Base-by-base conservation (phyloP, 23 tunicate species). In the Halocynthia aurantium region DNA sequence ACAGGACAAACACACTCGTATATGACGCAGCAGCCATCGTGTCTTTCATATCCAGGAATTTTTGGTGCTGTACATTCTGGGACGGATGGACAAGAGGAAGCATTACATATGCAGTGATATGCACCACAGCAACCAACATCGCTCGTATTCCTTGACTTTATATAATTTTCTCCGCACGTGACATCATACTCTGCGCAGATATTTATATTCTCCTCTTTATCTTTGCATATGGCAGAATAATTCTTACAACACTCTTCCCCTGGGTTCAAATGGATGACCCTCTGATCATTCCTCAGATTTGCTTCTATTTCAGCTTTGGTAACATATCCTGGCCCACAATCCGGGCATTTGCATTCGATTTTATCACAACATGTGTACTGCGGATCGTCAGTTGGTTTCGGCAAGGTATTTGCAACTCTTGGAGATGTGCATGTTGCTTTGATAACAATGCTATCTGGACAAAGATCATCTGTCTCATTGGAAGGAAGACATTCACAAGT, bases 321-420 rank as follows among this genome's bases (percentile, higher is more conserved):
- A 18, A 31, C 76, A 50, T 77, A 84, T 50, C 68, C 69, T 53
- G 67, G 51, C 8, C 75, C 86, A 49, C 86, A 83, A 10, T 56
- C 67, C 49, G 86, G 86, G 65, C 57, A 21, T 51, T 64, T 57
- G 49, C 86, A 83, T 22, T 62, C 31, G 10, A 83, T 66, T 57
- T 83, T 83, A 15, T 80, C 74, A 56, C 86, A 83, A 75, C 86
- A 83, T 6, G 61, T 55, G 63, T 83, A 55, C 18, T 76, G 72
- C 7, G 79, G 52, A 52, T 83, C 75, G 56, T 75, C 44, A 6
- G 81, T 73, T 11, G 81, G 73, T 12, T 52, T 21, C 11, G 49
- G 51, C 7, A 67, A 10, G 0, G n/a, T 12, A 7, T 18, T 21
- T 7, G 67, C 19, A 12, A 15, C 10, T 65, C 44, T 75, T 10